Evolutionary conservation across 2,888 invertebrate species (phyloP).

Genomic region (Fragum sueziense): DNA sequence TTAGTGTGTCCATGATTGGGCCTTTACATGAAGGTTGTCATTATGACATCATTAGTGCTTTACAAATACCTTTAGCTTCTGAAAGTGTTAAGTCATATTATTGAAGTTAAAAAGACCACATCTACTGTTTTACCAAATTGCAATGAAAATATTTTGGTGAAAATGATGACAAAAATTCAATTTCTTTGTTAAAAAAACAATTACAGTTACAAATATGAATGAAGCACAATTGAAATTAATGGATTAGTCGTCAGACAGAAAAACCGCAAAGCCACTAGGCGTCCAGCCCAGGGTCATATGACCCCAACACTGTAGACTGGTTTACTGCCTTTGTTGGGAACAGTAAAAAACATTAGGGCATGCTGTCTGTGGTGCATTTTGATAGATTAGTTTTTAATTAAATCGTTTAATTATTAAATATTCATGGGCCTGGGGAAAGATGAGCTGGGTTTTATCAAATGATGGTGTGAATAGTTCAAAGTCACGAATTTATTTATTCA

Average conservation of each 20-base stretch:
- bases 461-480: slow-evolving; percentile 13
- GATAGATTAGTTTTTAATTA: slow-evolving; percentile 27
- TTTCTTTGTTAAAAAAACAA: too few species aligned
- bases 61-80: too few species aligned
- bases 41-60: too few species aligned
- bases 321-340: slow-evolving; percentile 49
- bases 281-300: slow-evolving; percentile 28
- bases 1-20: too few species aligned
- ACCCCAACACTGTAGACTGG: slow-evolving; percentile 28
- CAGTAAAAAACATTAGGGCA: slow-evolving; percentile 15
- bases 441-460: background rate
- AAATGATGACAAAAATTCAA: too few species aligned
- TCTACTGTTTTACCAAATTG: too few species aligned
- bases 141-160: too few species aligned
- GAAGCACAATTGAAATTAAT: too few species aligned
- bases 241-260: background rate
- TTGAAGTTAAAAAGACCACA: too few species aligned
- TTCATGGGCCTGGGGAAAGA: slow-evolving; percentile 15
- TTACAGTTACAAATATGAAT: too few species aligned
- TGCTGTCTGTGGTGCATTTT: slow-evolving; percentile 18
- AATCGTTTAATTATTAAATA: slow-evolving; percentile 25
- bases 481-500: background rate
- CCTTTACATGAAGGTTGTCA: too few species aligned
- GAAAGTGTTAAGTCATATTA: too few species aligned
- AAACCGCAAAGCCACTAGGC: slow-evolving; percentile 19